Base-by-base conservation (phyloP, 2,888 invertebrate genomes). In the Folsomia manolachei region DNA sequence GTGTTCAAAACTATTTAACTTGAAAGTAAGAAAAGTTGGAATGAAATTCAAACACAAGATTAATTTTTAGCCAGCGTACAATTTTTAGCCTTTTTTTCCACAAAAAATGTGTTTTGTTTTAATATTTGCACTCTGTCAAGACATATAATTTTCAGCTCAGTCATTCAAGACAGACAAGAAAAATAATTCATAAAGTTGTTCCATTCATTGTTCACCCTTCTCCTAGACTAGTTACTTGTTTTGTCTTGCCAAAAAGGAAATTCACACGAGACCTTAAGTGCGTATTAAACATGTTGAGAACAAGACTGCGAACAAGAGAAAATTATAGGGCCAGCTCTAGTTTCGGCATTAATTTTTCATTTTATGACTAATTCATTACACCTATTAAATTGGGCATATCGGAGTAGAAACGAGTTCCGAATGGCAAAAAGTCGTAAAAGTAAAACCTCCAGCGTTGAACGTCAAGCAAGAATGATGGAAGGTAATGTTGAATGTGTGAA, bases 361-460 rank as follows among this genome's bases (percentile, higher is more conserved):
- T 64, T 66, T 66, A 66, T 66, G 39, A 66, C 27, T 52, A 66
- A 39, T 66, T 66, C 65, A 66, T 66, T 66, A 66, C 65, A 27
- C 18, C 23, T 27, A 66, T 66, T 66, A 66, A 21, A 63, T 23
- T 25, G 25, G 21, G 21, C 63, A 39, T 21, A 39, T 23, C 21
- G 65, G 65, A 51, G 39, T n/a, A 4, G 23, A 25, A 66, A 51
- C 39, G 26, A 66, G 19, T 56, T 21, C 9, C 18, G 56, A 27
- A 39, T 27, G 63, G 63, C 52, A 52, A 66, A 66, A 66, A 66
- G 65, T 66, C 65, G 52, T 66, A 66, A 66, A 66, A 52, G 7
- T 4, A 63, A 4, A 56, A 56, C 56, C 56, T n/a, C 56, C 56
- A 56, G 56, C 56, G 56, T 56, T 56, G 56, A 56, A 63, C 63